Conservation (phyloP, 2,888 invertebrate species). For the Orthosia gracilis region DNA sequence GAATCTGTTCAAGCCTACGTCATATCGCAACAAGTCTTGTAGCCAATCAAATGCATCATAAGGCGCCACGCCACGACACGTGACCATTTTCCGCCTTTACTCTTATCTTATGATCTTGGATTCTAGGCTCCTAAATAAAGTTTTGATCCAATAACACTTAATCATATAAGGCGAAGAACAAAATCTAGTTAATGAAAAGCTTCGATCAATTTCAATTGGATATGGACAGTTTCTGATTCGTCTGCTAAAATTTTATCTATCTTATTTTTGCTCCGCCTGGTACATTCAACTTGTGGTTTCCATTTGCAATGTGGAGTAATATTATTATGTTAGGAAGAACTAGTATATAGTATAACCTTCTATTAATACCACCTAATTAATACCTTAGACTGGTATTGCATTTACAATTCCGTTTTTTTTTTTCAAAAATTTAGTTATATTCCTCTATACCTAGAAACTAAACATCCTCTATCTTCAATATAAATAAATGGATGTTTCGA, state of each 20-base stretch:
- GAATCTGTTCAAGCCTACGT: too few species aligned
- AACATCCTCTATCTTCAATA: neutral
- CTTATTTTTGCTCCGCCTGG: constrained; percentile 47
- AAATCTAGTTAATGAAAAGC: constrained; percentile 40
- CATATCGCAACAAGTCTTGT: too few species aligned
- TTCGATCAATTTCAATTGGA: constrained; percentile 38
- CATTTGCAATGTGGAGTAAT: neutral
- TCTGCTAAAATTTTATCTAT: constrained; percentile 48
- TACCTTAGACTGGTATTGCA: neutral
- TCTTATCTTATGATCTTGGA: neutral
- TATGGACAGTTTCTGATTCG: constrained; percentile 40
- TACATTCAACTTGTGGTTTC: constrained; percentile 22
- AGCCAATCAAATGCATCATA: too few species aligned
- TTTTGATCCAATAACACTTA: constrained; percentile 38
- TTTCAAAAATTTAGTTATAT: neutral
- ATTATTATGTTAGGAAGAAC: neutral
- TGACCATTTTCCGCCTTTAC: neutral
- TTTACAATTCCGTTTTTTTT: too few species aligned
- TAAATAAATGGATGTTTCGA: constrained; percentile 37
- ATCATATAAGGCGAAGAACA: constrained; percentile 38
- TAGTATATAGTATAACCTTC: neutral
- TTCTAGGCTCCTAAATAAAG: neutral
- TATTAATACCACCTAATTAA: too few species aligned
- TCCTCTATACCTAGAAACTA: neutral
- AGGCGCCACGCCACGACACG: too few species aligned